These are phyloP conservation scores for Megaleporinus macrocephalus DNA, from an alignment of 2,113 vertebrate genomes.

Conservation along the genomic window DNA sequence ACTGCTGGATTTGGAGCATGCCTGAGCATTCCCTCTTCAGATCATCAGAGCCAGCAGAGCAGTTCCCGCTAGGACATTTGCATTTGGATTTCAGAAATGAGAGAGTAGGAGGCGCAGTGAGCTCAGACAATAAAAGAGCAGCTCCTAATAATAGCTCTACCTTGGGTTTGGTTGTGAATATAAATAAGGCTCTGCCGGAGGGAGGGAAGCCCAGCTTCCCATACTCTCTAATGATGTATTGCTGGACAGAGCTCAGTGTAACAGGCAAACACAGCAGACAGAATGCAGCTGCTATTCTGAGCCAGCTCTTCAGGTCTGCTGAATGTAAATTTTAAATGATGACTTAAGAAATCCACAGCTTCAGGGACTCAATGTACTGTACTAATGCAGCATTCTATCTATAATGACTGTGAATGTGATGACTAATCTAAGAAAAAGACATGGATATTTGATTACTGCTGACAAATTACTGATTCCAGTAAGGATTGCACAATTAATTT, in stretches of 20 bases:
- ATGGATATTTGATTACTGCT: neutral
- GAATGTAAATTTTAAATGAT: constrained; percentile 28
- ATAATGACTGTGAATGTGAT: neutral
- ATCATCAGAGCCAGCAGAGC: constrained; percentile 50
- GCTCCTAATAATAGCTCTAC: constrained; percentile 67
- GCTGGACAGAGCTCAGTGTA: constrained; percentile 2
- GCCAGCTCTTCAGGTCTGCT: neutral
- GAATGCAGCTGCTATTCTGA: neutral
- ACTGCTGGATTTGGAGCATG: constrained; percentile 50
- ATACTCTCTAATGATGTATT: constrained; percentile 44
- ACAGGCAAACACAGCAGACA: neutral
- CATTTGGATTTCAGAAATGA: constrained; percentile 30
- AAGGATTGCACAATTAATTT: too few species aligned
- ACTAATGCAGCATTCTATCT: neutral
- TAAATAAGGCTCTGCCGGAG: constrained; percentile 16
- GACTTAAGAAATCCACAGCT: constrained; percentile 1
- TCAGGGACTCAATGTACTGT: neutral
- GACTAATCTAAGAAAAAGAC: neutral
- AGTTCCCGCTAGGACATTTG: constrained; percentile 50
- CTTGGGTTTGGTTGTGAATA: constrained; percentile 61
- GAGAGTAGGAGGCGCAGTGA: constrained; percentile 10
- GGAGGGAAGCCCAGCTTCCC: neutral
- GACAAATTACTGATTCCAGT: too few species aligned
- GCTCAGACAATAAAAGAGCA: constrained; percentile 46
- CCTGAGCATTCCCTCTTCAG: constrained; percentile 30